Evolutionary conservation across 2,888 invertebrate genomes (phyloP), one percentile per base, ranked within the genome.

Genomic region (Cataglyphis livida): DNA sequence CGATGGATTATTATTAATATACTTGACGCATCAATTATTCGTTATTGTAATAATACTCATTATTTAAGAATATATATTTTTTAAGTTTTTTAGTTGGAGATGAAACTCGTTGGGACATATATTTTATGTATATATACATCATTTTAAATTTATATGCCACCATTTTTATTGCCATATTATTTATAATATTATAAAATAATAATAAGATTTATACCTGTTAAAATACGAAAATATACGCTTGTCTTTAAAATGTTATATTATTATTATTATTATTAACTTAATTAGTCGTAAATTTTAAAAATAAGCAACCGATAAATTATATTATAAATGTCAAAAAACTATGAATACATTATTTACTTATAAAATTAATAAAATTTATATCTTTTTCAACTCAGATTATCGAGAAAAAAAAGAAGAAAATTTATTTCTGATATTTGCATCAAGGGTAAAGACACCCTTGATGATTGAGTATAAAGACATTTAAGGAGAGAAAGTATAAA

Each of bases 401-500:
- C 3, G 4, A 57, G 32, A 32, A 9, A 54, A 38, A 38, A 25
- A 38, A 51, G n/a, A 25, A 12, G 5, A n/a, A n/a, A 9, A 76
- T 66, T 21, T 15, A 76, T 28, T 44, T 44, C 9, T 59, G 10
- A 10, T 12, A 15, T 6, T 48, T 18, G 21, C 10, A 66, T 41
- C 15, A 44, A 86, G 85, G 88, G 85, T 83, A 86, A 84, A 51
- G 51, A 51, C 28, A 76, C 54, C 59, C 9, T 59, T 59, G 10
- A 10, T 12, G 25, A 66, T 41, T 41, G 70, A 86, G 85, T 88
- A 85, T 82, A 87, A 83, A 81, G 83, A 25, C 82, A 85, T 89
- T 85, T 87, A 87, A 74, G 87, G 85, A 89, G 92, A 91, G 93
- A 93, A 93, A 93, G 93, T 93, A 94, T 93, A 94, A 92, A 94